Evolutionary conservation across 1,140 invertebrate genomes (phyloP).

Genomic region (Oedothorax gibbosus): DNA sequence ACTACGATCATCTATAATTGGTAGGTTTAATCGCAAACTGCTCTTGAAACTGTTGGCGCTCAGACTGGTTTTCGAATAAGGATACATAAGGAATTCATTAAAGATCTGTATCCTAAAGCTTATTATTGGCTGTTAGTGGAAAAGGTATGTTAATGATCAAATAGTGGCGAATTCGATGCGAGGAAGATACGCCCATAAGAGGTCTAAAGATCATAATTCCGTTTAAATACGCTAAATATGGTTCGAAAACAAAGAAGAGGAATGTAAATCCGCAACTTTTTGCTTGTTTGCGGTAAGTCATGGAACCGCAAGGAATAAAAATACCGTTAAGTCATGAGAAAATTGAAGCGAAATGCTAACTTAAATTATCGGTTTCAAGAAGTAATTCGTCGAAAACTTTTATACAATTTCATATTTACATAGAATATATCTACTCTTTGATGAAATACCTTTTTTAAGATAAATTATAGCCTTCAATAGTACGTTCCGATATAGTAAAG

Average conservation of each 20-base stretch:
- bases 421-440: no score
- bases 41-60: slow-evolving; percentile 34
- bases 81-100: slow-evolving; percentile 53
- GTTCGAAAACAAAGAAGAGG: background rate
- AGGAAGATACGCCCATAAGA: slow-evolving; percentile 27
- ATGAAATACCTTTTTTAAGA: no score
- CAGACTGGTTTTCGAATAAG: slow-evolving; percentile 36
- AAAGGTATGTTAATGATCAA: slow-evolving; percentile 39
- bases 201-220: slow-evolving; percentile 20
- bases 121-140: slow-evolving; percentile 37
- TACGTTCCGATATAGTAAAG: no score
- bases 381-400: no score
- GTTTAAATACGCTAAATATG: background rate
- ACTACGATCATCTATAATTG: slow-evolving; percentile 56
- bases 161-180: slow-evolving; percentile 3
- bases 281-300: background rate
- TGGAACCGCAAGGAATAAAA: background rate
- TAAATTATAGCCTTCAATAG: no score
- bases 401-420: no score
- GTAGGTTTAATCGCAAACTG: slow-evolving; percentile 55
- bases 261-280: background rate
- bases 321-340: no score
- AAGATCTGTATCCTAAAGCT: slow-evolving; percentile 12
- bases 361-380: no score
- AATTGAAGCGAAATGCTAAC: no score